Percentiles rank a stretch among this genome's conserved stretches.
These are phyloP conservation scores for Pseudorhombus dupliciocellatus DNA, from an alignment of 2,113 vertebrate species.

Conservation along the genomic window DNA sequence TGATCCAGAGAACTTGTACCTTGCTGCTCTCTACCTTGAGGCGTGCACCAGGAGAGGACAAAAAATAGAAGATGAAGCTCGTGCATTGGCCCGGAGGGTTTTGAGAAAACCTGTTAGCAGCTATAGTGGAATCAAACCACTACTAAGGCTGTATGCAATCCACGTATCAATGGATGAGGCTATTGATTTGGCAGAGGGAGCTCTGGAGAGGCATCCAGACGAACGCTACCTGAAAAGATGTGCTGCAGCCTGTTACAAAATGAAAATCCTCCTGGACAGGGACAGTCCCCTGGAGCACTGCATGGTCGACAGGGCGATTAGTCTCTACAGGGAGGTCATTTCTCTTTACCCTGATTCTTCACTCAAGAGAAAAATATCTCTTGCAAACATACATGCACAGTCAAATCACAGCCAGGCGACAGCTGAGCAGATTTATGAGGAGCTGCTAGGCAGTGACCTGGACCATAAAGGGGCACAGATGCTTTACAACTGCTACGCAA, in stretches of 20 bases:
- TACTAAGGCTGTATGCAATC: slow-evolving; percentile 45
- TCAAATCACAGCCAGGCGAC: neutral
- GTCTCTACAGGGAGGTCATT: slow-evolving; percentile 50
- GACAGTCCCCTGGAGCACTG: neutral
- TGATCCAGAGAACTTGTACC: slow-evolving; percentile 60
- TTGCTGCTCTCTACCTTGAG: slow-evolving; percentile 46
- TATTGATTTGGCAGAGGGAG: slow-evolving; percentile 54
- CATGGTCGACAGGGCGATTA: slow-evolving; percentile 39
- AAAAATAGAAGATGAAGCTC: slow-evolving; percentile 24
- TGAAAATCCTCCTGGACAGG: slow-evolving; percentile 6
- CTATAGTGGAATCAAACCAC: slow-evolving; percentile 57
- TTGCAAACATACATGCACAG: slow-evolving; percentile 42
- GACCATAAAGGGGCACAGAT: slow-evolving; percentile 33
- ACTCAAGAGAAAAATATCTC: slow-evolving; percentile 1
- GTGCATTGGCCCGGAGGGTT: slow-evolving; percentile 44
- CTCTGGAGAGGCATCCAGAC: slow-evolving; percentile 51
- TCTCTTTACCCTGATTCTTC: slow-evolving; percentile 54
- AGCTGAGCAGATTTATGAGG: slow-evolving; percentile 38
- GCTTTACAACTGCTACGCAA: slow-evolving; percentile 55
- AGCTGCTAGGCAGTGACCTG: slow-evolving; percentile 39
- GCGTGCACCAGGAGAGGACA: slow-evolving; percentile 4
- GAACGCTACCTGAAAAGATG: slow-evolving; percentile 50
- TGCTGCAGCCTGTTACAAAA: slow-evolving; percentile 54
- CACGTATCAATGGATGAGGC: slow-evolving; percentile 55
- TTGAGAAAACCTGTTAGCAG: slow-evolving; percentile 44